phyloP scores from a whole-genome alignment of 2,888 invertebrate genomes.

The Dyspetes luteomarginatus region DNA sequence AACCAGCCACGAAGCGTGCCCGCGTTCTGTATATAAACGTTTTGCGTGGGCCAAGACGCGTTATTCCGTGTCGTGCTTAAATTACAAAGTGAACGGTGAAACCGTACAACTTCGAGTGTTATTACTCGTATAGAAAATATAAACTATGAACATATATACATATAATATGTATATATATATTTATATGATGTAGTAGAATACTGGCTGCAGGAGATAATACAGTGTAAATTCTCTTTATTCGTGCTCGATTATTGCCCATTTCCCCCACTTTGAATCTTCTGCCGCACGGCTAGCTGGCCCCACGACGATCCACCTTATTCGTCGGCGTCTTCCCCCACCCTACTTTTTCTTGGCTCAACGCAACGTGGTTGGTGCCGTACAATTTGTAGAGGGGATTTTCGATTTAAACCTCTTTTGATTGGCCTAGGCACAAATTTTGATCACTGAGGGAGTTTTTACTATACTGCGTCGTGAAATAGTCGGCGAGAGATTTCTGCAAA shows the following conservation, averaged over 20 bases:
- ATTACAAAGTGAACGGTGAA: slow-evolving; percentile 63
- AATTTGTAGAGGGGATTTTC: too few relatives aligned
- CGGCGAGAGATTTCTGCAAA: slow-evolving; percentile 33
- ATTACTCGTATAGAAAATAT: slow-evolving; percentile 56
- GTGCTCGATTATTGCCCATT: too few relatives aligned
- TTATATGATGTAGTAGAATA: slow-evolving; percentile 17
- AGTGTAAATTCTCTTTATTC: too few relatives aligned
- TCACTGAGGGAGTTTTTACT: slow-evolving; percentile 23
- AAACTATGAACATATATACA: slow-evolving; percentile 6
- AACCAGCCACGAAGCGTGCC: slow-evolving; percentile 55
- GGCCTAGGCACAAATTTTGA: neutral
- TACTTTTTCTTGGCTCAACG: too few relatives aligned
- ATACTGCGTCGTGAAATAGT: slow-evolving; percentile 45
- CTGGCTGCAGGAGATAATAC: neutral
- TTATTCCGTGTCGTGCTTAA: slow-evolving; percentile 65
- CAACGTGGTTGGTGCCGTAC: too few relatives aligned
- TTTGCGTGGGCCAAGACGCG: slow-evolving; percentile 65
- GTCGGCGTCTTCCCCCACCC: too few relatives aligned
- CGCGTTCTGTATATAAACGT: slow-evolving; percentile 56
- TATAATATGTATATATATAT: slow-evolving; percentile 1
- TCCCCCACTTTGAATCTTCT: neutral
- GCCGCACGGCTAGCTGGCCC: too few relatives aligned
- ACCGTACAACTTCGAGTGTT: slow-evolving; percentile 55
- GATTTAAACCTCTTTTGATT: too few relatives aligned
- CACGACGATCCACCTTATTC: too few relatives aligned